Percentiles rank a stretch among this genome's conserved stretches.
Evolutionary conservation across 2,113 vertebrate genomes (phyloP).

Genomic region (Eulacestoma nigropectus): DNA sequence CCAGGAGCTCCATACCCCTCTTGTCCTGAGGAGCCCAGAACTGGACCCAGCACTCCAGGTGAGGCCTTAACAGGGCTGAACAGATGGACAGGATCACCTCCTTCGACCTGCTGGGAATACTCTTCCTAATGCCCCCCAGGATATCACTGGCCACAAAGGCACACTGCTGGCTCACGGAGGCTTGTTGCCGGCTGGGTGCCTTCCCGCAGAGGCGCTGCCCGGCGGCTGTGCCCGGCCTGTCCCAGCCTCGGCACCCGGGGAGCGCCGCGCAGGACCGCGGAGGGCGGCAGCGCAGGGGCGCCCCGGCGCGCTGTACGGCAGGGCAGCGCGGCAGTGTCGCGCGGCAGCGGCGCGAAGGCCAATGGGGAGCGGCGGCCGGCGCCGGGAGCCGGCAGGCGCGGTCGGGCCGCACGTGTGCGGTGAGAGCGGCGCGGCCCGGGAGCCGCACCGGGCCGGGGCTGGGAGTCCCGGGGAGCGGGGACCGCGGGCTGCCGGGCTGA

Average conservation of each 20-base stretch:
- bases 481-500: rapidly evolving
- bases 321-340: background rate
- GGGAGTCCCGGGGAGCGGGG: background rate
- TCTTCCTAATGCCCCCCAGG: too few relatives aligned
- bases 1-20: too few relatives aligned
- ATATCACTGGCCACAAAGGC: background rate
- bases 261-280: background rate
- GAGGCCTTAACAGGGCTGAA: too few relatives aligned
- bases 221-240: background rate
- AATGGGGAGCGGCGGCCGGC: background rate
- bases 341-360: background rate
- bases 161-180: rapidly evolving
- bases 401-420: background rate
- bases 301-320: background rate
- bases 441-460: rapidly evolving
- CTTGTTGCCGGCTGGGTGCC: rapidly evolving
- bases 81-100: too few relatives aligned
- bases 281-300: background rate
- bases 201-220: too few relatives aligned
- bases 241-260: background rate
- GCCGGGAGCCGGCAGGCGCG: background rate
- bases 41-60: too few relatives aligned
- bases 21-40: too few relatives aligned
- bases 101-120: too few relatives aligned
- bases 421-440: background rate